Evolutionary conservation across 2,888 invertebrate species (phyloP).

Genomic region (Penaeus monodon): DNA sequence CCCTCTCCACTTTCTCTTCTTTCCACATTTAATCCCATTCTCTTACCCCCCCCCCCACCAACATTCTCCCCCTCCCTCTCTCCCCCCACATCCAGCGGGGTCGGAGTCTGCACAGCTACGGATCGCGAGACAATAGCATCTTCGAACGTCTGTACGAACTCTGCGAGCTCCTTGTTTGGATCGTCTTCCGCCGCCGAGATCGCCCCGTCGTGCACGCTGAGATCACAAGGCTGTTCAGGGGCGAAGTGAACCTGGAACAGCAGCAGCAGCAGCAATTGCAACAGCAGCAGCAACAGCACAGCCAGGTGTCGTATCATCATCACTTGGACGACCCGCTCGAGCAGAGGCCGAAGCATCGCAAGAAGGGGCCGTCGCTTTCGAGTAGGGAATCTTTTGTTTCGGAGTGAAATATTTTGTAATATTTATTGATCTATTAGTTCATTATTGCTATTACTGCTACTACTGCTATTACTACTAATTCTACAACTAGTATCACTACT

Average conservation of each 20-base stretch:
- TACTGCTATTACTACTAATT: too few species aligned
- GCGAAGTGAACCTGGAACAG: slow-evolving; percentile 23
- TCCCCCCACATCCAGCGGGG: slow-evolving; percentile 18
- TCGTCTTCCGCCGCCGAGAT: slow-evolving; percentile 49
- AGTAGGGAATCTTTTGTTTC: not conserved
- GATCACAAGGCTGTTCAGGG: slow-evolving; percentile 55
- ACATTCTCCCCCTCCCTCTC: too few species aligned
- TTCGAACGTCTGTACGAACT: slow-evolving; percentile 51
- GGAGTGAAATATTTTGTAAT: not conserved
- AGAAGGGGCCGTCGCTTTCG: not conserved
- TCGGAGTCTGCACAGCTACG: slow-evolving; percentile 45
- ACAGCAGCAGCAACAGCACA: slow-evolving; percentile 12
- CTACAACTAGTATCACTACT: too few species aligned
- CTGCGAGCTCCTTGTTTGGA: slow-evolving; percentile 50
- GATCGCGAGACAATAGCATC: slow-evolving; percentile 40
- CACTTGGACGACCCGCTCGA: slow-evolving; percentile 1
- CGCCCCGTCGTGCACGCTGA: slow-evolving; percentile 42
- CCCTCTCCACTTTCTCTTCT: too few species aligned
- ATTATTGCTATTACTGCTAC: too few species aligned
- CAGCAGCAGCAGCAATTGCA: slow-evolving; percentile 28
- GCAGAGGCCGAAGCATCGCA: not conserved
- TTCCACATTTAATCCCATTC: too few species aligned
- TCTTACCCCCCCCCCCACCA: too few species aligned
- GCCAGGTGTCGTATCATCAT: slow-evolving; percentile 6
- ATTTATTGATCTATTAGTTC: too few species aligned